These are phyloP conservation scores for Patella pellucida DNA, from an alignment of 2,888 invertebrate genomes.

Conservation along the genomic window DNA sequence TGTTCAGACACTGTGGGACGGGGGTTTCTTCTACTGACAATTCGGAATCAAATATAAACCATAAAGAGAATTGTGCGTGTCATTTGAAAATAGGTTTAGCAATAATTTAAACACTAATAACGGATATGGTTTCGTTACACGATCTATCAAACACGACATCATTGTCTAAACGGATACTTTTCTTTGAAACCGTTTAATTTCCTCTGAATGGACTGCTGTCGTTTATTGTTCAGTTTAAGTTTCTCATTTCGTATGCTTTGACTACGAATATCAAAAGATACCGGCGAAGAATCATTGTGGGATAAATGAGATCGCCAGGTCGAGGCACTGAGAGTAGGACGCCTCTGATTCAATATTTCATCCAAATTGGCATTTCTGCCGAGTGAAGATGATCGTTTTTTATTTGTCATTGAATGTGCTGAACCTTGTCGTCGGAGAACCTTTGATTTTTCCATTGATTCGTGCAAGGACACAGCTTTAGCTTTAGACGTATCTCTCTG, in stretches of 20 bases:
- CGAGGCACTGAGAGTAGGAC: slow-evolving; percentile 47
- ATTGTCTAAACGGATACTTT: neutral
- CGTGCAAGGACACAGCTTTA: neutral
- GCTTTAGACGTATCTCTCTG: neutral
- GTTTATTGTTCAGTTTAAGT: neutral
- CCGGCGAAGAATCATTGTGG: slow-evolving; percentile 35
- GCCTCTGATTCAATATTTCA: slow-evolving; percentile 50
- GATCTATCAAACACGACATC: too few species aligned
- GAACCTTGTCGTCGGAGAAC: neutral
- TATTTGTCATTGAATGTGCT: neutral
- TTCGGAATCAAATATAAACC: too few species aligned
- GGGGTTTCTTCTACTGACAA: too few species aligned
- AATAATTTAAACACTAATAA: too few species aligned
- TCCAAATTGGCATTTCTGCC: slow-evolving; percentile 39
- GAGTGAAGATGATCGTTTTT: neutral
- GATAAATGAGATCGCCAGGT: slow-evolving; percentile 51
- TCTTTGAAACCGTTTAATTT: neutral
- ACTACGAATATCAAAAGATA: slow-evolving; percentile 40
- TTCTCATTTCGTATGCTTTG: slow-evolving; percentile 30
- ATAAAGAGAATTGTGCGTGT: too few species aligned
- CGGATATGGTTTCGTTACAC: too few species aligned
- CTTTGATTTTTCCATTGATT: neutral
- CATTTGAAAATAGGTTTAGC: too few species aligned
- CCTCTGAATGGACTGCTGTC: neutral
- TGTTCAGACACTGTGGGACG: too few species aligned